Base-by-base conservation (phyloP, 2,113 vertebrate genomes). In the Blennius ocellaris region DNA sequence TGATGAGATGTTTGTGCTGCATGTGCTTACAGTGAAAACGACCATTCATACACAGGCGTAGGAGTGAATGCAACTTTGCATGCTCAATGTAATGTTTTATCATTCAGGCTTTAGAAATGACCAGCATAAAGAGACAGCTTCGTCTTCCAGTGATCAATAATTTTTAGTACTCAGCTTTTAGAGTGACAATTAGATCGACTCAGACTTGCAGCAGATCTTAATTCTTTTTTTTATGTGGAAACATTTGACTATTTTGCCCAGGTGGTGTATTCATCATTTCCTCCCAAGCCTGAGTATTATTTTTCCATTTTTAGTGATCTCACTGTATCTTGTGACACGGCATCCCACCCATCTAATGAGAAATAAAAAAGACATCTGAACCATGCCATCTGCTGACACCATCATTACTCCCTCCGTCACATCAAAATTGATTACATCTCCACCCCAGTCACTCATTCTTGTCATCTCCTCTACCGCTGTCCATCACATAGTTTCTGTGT, bases 351-450 rank as follows among this genome's bases (percentile, higher is more conserved):
- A n/a, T 39, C 39, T 44, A 43, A 41, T 67, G 30, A 52, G 30
- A 57, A 59, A 1, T 43, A 69, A 66, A 50, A 14, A 73, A 6
- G 6, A 48, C 39, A 16, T 76, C 69, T 55, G 73, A 73, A 50
- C 49, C 8, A 8, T 7, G n/a, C 5, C 40, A 57, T 53, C 65
- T 60, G 70, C 55, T 68, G 78, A 69, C 74, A 50, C 39, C 45
- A 8, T 81, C 70, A 81, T 78, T 62, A 49, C 48, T 62, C 58
- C 48, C 56, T 39, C 47, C 7, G 0, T 80, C 76, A 68, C 64
- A 38, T 43, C 17, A 11, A 73, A 43, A 80, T 60, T 64, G 48
- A 82, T 81, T 63, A 21, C 41, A 56, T 60, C 17, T 60, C 44
- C 50, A 12, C 8, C 11, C 11, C 11, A 6, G 21, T 49, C 7